phyloP scores from a whole-genome alignment of 2,888 invertebrate species.

The Nomada ruficornis region DNA sequence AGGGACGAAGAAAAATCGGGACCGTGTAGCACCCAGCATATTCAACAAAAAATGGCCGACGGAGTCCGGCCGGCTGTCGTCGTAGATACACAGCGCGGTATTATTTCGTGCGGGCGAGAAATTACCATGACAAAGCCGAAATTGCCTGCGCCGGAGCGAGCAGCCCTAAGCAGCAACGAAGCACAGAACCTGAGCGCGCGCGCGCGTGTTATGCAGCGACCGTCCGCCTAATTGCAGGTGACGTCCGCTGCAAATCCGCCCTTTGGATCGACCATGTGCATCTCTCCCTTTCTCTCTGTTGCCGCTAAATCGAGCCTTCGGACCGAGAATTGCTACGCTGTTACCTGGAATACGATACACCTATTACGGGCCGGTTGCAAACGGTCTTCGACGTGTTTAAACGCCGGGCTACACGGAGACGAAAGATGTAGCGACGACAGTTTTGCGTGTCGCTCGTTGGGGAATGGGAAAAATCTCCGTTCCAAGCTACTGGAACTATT shows the following conservation, averaged over 20 bases:
- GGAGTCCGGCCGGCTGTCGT: slow-evolving; percentile 22
- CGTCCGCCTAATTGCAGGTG: slow-evolving; percentile 72
- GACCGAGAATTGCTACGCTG: slow-evolving; percentile 51
- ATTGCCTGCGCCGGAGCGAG: slow-evolving; percentile 66
- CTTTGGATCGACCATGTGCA: slow-evolving; percentile 35
- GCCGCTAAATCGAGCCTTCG: slow-evolving; percentile 30
- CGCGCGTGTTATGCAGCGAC: slow-evolving; percentile 57
- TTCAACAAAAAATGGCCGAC: slow-evolving; percentile 4
- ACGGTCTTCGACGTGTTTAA: slow-evolving; percentile 30
- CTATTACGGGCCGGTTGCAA: slow-evolving; percentile 48
- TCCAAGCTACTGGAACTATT: no score
- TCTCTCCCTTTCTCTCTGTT: not conserved
- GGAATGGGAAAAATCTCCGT: no score
- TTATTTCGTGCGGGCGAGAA: slow-evolving; percentile 68
- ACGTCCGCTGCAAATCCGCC: slow-evolving; percentile 64
- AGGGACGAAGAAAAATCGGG: slow-evolving; percentile 6
- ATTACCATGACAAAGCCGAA: slow-evolving; percentile 77
- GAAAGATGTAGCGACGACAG: not conserved
- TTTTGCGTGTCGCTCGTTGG: no score
- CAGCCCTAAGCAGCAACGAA: slow-evolving; percentile 63
- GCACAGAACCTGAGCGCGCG: slow-evolving; percentile 36
- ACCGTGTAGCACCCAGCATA: not conserved
- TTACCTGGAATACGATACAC: slow-evolving; percentile 52
- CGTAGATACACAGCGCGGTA: slow-evolving; percentile 32
- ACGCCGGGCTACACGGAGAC: not conserved